Evolutionary conservation across 2,113 vertebrate species (phyloP).

Genomic region (Drymodes brunneopygia): DNA sequence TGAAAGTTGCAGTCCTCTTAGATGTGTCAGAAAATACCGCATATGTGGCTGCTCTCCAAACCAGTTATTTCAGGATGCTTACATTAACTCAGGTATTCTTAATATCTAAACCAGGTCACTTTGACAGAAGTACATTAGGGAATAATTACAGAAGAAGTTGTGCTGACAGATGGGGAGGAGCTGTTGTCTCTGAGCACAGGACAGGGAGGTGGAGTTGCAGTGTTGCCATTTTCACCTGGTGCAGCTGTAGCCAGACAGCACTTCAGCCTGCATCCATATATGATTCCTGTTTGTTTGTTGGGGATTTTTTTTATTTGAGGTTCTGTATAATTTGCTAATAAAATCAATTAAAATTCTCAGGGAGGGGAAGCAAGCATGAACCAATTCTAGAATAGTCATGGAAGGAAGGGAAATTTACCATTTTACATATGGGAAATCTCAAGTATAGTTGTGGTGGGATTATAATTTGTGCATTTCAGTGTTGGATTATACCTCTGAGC

Average conservation of each 20-base stretch:
- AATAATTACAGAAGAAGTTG: not conserved
- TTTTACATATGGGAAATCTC: not conserved
- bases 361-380: not conserved
- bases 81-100: conserved; percentile 11
- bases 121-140: not conserved
- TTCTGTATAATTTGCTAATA: not conserved
- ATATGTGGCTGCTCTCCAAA: not conserved
- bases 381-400: not conserved
- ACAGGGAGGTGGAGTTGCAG: not conserved
- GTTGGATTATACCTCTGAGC: not conserved
- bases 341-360: not conserved
- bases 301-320: not conserved
- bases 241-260: not conserved
- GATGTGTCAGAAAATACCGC: not conserved
- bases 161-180: conserved; percentile 16
- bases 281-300: not conserved
- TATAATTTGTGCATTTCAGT: not conserved
- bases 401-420: not conserved
- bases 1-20: not conserved
- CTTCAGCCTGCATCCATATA: not conserved
- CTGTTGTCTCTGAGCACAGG: not conserved
- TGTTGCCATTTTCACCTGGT: not conserved
- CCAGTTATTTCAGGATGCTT: conserved; percentile 23
- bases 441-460: not conserved
- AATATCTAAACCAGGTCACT: conserved; percentile 47